Conservation (phyloP, 2,888 invertebrate genomes). For the Pristionchus exspectatus region DNA sequence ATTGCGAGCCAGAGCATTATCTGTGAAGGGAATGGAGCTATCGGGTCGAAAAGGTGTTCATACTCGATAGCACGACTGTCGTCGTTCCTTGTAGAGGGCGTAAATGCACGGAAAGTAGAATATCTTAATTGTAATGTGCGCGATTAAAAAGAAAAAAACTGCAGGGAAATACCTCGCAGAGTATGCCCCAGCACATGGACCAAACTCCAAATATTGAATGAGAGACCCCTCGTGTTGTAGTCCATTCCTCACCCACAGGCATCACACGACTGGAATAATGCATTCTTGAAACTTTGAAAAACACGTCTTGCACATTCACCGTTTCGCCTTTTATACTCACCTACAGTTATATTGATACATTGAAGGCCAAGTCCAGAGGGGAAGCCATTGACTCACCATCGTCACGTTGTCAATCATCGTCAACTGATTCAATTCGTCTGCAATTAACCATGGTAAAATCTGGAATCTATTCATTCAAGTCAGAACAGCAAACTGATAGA, state of each 20-base stretch:
- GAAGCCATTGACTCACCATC: neutral
- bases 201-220: neutral
- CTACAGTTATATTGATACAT: constrained; percentile 8
- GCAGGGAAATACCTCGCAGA: constrained; percentile 10
- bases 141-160: no score
- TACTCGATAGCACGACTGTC: neutral
- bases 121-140: neutral
- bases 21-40: neutral
- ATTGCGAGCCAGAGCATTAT: constrained; percentile 1
- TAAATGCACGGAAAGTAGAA: constrained; percentile 4
- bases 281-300: no score
- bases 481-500: no score
- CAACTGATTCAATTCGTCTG: no score
- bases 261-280: constrained; percentile 2
- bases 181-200: constrained; percentile 1
- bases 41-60: no score
- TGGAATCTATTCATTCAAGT: no score
- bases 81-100: neutral
- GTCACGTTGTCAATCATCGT: no score
- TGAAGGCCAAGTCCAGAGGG: neutral
- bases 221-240: neutral
- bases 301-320: no score
- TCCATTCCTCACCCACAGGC: neutral
- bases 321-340: neutral
- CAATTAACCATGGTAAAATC: no score